Base-by-base conservation (phyloP, 2,888 invertebrate species). In the Megalurothrips usitatus region DNA sequence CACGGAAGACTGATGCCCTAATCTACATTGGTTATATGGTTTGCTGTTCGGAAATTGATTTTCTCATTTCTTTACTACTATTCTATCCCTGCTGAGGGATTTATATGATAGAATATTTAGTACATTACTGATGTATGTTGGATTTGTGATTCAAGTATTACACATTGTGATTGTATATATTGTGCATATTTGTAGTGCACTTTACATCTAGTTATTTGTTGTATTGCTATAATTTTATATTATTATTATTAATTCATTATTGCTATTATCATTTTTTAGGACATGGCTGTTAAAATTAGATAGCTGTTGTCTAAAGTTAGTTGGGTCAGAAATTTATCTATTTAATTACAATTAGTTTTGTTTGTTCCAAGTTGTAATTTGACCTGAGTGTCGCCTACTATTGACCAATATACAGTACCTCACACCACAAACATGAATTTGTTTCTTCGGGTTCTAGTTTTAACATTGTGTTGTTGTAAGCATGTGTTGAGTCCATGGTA, bases 381-480 rank as follows among this genome's bases (percentile, higher is more conserved):
- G 68, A 68, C 68, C 11, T 23, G 68, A n/a, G n/a, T 68, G 23
- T 23, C 23, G 6, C 23, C 19, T n/a, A 23, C 23, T 68, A 23
- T 68, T 23, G 68, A 68, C 68, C 68, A 68, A 68, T 68, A 68
- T 68, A 11, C 23, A 68, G 68, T 68, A 68, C 68, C 68, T 68
- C 68, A 68, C 68, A 11, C 9, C 23, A n/a, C n/a, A 68, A 68
- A 68, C 52, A 12, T 11, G 19, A 68, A 68, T 23, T 68, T 68
- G 68, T 23, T 68, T 23, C 23, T n/a, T 68, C 23, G n/a, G n/a
- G 19, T n/a, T 23, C 11, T 68, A 68, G 23, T 68, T 23, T 23
- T 68, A 68, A 68, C 68, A 68, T 23, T 68, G 68, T 68, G 68
- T 68, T 68, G 68, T 68, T 68, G 68, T 68, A 23, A 68, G 68